Conservation (phyloP, 2,888 invertebrate species). For the Thera obeliscata region DNA sequence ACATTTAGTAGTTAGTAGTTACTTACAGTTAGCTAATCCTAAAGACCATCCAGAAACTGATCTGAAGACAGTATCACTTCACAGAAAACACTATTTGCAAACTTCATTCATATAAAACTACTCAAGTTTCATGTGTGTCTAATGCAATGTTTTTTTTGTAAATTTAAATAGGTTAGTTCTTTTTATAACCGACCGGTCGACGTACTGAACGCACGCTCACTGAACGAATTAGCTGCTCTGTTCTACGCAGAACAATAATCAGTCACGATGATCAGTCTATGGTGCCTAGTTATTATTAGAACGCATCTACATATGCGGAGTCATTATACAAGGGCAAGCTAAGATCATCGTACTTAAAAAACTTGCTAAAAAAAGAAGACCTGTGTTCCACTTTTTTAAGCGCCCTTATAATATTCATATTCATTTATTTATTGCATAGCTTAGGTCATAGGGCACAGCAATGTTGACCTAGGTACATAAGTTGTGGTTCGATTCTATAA, state of each 20-base stretch:
- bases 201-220: neutral
- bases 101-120: neutral
- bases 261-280: neutral
- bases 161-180: neutral
- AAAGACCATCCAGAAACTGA: no score
- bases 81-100: neutral
- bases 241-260: neutral
- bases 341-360: no score
- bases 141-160: neutral
- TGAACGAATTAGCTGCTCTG: neutral
- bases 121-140: neutral
- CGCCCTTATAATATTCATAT: no score
- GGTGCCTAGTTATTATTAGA: slow-evolving; percentile 14
- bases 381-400: no score
- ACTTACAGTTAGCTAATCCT: no score
- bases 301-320: slow-evolving; percentile 8
- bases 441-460: no score
- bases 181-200: neutral
- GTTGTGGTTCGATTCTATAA: no score
- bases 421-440: no score
- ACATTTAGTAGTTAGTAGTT: no score
- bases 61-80: no score
- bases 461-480: no score
- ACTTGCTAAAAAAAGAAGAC: no score
- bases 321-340: neutral